phyloP scores from a whole-genome alignment of 2,113 vertebrate genomes.

The Neotragus moschatus region DNA sequence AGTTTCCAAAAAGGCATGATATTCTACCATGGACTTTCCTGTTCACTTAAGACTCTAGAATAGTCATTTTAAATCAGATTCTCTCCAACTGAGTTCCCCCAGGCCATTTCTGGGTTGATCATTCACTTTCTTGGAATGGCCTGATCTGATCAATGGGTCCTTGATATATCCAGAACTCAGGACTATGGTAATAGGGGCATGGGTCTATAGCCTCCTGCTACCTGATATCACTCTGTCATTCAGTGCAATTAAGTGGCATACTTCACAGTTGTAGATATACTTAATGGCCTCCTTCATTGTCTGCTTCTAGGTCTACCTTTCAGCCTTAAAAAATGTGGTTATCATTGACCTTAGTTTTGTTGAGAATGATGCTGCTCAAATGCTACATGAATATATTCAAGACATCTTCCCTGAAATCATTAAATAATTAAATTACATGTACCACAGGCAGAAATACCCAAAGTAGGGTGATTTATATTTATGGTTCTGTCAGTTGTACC shows the following conservation, averaged over 20 bases:
- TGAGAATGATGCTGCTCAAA: neutral
- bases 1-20: neutral
- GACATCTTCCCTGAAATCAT: neutral
- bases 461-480: neutral
- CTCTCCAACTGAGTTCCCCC: neutral
- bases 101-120: neutral
- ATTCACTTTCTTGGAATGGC: neutral
- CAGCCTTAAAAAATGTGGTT: neutral
- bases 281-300: neutral
- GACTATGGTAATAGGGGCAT: neutral
- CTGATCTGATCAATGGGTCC: neutral
- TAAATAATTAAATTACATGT: neutral
- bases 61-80: constrained; percentile 1
- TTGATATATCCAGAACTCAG: neutral
- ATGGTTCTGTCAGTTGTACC: neutral
- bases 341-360: neutral
- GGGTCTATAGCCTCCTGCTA: neutral
- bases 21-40: neutral
- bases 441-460: neutral
- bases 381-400: neutral
- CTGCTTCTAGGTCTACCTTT: neutral
- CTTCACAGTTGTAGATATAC: neutral
- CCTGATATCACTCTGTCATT: neutral
- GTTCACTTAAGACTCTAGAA: neutral
- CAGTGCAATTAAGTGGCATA: neutral